A percentile compares a stretch with the other conserved stretches of the same genome.
phyloP scores from a whole-genome alignment of 2,113 vertebrate genomes.

The Grammomys surdaster region DNA sequence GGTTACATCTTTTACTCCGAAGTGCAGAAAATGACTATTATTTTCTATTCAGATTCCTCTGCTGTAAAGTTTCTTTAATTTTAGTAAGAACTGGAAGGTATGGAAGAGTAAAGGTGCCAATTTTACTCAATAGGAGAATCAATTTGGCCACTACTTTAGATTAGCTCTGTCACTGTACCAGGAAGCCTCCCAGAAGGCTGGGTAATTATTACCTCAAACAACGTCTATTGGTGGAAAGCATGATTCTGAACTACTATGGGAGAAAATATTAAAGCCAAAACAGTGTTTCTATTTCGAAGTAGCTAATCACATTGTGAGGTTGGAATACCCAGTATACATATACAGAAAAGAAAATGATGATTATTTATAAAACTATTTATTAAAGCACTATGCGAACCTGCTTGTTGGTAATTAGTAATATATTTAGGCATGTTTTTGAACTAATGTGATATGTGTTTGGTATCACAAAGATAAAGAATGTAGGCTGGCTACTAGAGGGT shows the following conservation, averaged over 20 bases:
- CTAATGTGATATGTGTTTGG: neutral
- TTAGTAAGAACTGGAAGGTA: slow-evolving; percentile 49
- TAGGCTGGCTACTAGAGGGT: neutral
- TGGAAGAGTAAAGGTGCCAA: neutral
- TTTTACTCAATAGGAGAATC: neutral
- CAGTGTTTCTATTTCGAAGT: slow-evolving; percentile 31
- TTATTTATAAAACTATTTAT: neutral
- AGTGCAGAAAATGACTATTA: slow-evolving; percentile 56
- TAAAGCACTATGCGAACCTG: neutral
- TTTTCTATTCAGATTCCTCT: slow-evolving; percentile 45
- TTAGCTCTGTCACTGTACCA: neutral
- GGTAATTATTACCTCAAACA: neutral
- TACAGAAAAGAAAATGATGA: neutral
- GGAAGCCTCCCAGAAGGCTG: slow-evolving; percentile 7
- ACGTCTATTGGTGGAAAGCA: neutral
- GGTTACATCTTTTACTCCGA: slow-evolving; percentile 31
- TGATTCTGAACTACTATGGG: slow-evolving; percentile 21
- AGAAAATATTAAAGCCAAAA: slow-evolving; percentile 46
- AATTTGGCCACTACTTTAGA: neutral
- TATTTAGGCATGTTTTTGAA: neutral
- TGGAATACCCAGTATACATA: slow-evolving; percentile 9
- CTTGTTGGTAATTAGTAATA: neutral
- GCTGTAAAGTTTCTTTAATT: slow-evolving; percentile 55
- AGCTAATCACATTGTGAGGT: neutral
- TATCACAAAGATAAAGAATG: neutral